These are phyloP conservation scores for Amphiprion clarkii DNA, from an alignment of 2,797 vertebrate species.

Conservation along the genomic window DNA sequence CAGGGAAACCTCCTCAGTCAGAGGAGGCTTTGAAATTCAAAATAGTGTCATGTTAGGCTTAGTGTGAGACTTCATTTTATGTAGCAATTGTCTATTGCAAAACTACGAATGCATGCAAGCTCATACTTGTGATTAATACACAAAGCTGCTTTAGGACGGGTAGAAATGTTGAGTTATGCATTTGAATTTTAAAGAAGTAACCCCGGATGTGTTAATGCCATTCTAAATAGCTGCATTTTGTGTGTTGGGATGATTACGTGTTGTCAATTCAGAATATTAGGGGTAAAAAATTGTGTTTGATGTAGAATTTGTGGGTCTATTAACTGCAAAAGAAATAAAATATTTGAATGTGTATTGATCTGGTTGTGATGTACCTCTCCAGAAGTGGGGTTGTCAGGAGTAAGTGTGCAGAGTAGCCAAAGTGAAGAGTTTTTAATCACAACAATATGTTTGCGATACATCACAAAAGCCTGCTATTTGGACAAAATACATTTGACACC, in stretches of 20 bases:
- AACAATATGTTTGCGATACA: neutral
- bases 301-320: neutral
- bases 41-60: conserved; percentile 10
- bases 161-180: neutral
- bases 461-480: neutral
- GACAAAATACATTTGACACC: neutral
- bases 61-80: neutral
- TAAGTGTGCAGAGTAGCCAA: neutral
- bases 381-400: too few species aligned
- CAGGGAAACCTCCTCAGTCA: conserved; percentile 48
- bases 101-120: neutral
- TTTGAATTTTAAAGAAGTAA: too few species aligned
- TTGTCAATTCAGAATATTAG: neutral
- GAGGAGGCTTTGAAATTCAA: conserved; percentile 28
- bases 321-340: neutral
- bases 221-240: too few species aligned
- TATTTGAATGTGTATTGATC: neutral
- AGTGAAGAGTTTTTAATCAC: neutral
- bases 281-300: neutral
- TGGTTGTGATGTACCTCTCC: too few species aligned
- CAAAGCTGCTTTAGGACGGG: neutral
- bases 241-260: neutral
- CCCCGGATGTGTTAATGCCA: too few species aligned
- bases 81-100: neutral
- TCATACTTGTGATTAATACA: neutral